Evolutionary conservation across 2,888 invertebrate species (phyloP).

Genomic region (Lepas anatifera): DNA sequence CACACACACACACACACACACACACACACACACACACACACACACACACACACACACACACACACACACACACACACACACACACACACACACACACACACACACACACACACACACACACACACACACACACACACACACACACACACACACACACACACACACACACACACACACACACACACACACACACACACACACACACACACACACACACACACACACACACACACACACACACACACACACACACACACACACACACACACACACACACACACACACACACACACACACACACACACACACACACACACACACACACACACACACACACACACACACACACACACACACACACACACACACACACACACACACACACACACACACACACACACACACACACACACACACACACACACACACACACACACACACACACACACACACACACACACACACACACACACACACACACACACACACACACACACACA

Average conservation of each 20-base stretch:
- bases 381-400: too few species aligned
- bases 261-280: not conserved
- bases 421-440: not conserved
- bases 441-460: not conserved
- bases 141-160: not conserved
- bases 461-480: not conserved
- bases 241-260: not conserved
- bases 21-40: too few species aligned
- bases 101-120: not conserved
- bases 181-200: constrained; percentile 8
- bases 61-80: too few species aligned
- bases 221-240: not conserved
- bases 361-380: not conserved
- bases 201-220: constrained; percentile 8
- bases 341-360: not conserved
- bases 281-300: not conserved
- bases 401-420: not conserved
- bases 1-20: too few species aligned
- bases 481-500: not conserved
- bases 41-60: too few species aligned
- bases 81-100: not conserved
- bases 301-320: not conserved
- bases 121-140: not conserved
- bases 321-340: not conserved
- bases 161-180: constrained; percentile 11